Evolutionary conservation across 2,797 vertebrate species (phyloP), one percentile per base, ranked within the genome.

Genomic region (Tauraco hartlaubi): DNA sequence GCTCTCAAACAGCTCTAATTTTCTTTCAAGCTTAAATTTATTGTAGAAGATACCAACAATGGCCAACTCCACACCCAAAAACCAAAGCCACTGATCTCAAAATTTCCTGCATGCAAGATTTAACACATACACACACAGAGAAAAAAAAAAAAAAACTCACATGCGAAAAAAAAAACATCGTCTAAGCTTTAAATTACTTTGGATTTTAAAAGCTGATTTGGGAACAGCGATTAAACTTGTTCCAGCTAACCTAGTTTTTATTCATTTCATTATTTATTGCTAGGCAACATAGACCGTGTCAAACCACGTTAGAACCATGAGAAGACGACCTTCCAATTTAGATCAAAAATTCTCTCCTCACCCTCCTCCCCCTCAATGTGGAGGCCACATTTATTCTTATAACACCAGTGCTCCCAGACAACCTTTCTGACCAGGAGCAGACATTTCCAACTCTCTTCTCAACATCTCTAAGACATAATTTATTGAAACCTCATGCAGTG

Each of bases 201-300:
- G 90, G 94, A 93, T 96, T 95, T 97, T 93, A 85, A 95, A 94
- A 97, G 94, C 95, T 96, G 95, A 96, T 95, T 94, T 95, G 92
- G 81, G 88, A 95, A 92, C 71, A 96, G 90, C 54, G 74, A 96
- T 95, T 96, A 97, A 94, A 96, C 90, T 94, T 97, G 94, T 92
- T 95, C 94, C 95, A 96, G 95, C 92, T 97, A 97, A 96, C 96
- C 95, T 86, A 94, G 91, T 94, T 97, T 95, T 96, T 79, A 95
- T 88, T 94, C 96, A 94, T 94, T 96, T 95, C 94, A 94, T 94
- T 95, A 96, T 92, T 97, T 96, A 96, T 91, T 96, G 96, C 95
- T 94, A 96, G 92, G 95, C 95, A 97, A 96, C 96, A 94, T 15
- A 73, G 95, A 94, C 94, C 76, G 21, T 95, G 87, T 92, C 95